Evolutionary conservation across 1,140 invertebrate species (phyloP), one percentile per base, ranked within the genome.

Genomic region (Acromyrmex heyeri): DNA sequence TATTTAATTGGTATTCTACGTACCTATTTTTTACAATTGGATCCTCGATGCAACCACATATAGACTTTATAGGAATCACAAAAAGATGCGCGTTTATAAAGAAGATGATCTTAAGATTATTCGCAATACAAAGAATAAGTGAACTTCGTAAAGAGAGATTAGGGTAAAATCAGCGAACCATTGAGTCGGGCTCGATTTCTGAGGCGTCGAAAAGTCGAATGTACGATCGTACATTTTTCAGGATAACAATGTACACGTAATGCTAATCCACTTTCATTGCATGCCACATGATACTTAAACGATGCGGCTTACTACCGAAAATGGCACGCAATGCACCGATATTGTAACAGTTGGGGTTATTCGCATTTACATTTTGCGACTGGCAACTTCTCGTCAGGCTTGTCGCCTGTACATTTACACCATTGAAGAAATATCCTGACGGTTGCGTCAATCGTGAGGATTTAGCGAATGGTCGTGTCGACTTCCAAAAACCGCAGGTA

Each of bases 261-360:
- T 93, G 92, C 90, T 93, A 93, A 93, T 89, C 92, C 91, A 86
- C 64, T 64, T 90, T 91, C 89, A 90, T 90, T 90, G 89, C 88
- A 81, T 8, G 34, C 57, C 59, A 61, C 48, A 65, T 12, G 38
- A 7, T 27, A 50, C 30, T 87, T 87, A 62, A 90, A 89, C 76
- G 88, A 87, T 83, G 77, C 67, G 79, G 61, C 48, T 70, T 14
- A 61, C 67, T 30, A 53, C 70, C 87, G 61, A 86, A 67, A 87
- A 83, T 77, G 72, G 64, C 78, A 53, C n/a, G 77, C 75, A 34
- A 69, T 7, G 69, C 38, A 10, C 2, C n/a, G 38, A 61, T 57
- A 50, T 53, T 21, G 77, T 44, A 65, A 16, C 24, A 61, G 38
- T 50, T 57, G 38, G 12, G n/a, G 30, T 83, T 85, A 83, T 53